Percentiles rank a stretch among this genome's conserved stretches.
These are phyloP conservation scores for Gryllus longicercus DNA, from an alignment of 2,888 invertebrate species.

Conservation along the genomic window DNA sequence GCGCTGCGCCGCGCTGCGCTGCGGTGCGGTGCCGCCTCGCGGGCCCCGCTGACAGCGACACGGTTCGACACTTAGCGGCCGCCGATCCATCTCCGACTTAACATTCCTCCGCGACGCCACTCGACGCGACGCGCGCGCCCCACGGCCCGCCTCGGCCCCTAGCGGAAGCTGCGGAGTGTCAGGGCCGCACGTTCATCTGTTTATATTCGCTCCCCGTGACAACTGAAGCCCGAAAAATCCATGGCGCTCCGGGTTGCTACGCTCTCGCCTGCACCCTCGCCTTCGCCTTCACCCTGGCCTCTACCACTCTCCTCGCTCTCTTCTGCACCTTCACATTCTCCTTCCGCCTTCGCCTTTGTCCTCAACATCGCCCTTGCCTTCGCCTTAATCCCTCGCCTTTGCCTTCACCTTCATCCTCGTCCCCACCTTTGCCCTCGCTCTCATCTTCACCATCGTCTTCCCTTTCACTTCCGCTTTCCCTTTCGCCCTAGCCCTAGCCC, in stretches of 20 bases:
- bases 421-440: too few species aligned
- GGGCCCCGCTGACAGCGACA: neutral
- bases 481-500: too few species aligned
- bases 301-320: slow-evolving; percentile 19
- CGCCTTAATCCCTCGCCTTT: too few species aligned
- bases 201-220: neutral
- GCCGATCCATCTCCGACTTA: slow-evolving; percentile 17
- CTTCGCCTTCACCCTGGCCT: neutral
- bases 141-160: too few species aligned
- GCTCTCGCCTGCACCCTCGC: neutral
- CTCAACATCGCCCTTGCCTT: too few species aligned
- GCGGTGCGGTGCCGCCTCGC: neutral
- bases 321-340: too few species aligned
- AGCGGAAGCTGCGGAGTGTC: neutral
- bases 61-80: slow-evolving; percentile 11
- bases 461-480: too few species aligned
- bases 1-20: neutral
- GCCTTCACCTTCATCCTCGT: too few species aligned
- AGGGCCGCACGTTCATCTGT: slow-evolving; percentile 2
- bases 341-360: too few species aligned
- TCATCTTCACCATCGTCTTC: too few species aligned
- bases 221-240: slow-evolving; percentile 1
- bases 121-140: neutral
- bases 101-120: slow-evolving; percentile 6
- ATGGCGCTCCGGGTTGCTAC: neutral